Evolutionary conservation across 2,888 invertebrate genomes (phyloP), one percentile per base, ranked within the genome.

Genomic region (Tetanocera ferruginea): DNA sequence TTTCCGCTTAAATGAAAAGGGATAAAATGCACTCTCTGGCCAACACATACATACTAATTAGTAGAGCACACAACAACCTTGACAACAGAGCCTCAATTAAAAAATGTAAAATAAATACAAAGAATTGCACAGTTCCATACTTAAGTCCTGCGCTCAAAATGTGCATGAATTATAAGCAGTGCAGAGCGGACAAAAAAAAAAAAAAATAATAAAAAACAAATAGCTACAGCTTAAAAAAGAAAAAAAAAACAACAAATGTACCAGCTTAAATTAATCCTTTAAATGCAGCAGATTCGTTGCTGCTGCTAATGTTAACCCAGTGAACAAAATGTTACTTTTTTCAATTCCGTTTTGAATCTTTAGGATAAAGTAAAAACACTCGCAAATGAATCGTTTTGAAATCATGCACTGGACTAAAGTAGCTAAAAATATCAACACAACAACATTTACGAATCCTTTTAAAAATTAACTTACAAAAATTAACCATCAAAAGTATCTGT

Each of bases 201-300:
- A 70, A 49, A 25, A 25, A 49, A 23, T 31, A 37, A 57, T 57
- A 19, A 55, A 55, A 67, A 37, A 23, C 49, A 43, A 66, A 66
- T 52, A n/a, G n/a, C n/a, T n/a, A 25, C 19, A 69, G 4, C 23
- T 52, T 34, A 51, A 64, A 72, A 57, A 70, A 51, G 23, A 74
- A 62, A 74, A 31, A 43, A 19, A 43, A 17, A 51, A 28, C 51
- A 49, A 37, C 43, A 43, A 49, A 9, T 9, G 8, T 19, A 5
- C 34, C 17, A 64, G 52, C 51, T 52, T 31, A 67, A 75, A 75
- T 75, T 31, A 75, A 75, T 75, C 75, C 66, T 66, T 75, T 37
- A 75, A 75, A 75, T 37, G 49, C 74, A 34, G 64, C 49, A 64
- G 23, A 11, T 6, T 8, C 43, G 14, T 43, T 43, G 43, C 43